Evolutionary conservation across 2,113 vertebrate species (phyloP), one percentile per base, ranked within the genome.

Genomic region (Anhinga anhinga): DNA sequence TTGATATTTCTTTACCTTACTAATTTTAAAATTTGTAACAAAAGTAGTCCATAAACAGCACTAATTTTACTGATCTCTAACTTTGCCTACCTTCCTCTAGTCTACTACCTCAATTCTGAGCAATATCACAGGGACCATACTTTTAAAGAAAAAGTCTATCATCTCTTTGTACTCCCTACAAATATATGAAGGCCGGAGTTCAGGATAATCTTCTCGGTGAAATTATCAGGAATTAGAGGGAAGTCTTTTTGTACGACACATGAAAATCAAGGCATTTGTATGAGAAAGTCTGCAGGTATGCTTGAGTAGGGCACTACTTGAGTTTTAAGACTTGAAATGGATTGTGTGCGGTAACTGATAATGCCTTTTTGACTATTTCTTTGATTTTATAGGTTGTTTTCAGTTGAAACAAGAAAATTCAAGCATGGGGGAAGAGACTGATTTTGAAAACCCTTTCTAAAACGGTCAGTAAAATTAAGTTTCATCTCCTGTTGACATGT

Each of bases 381-480:
- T 87, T 36, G 5, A 13, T 80, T 76, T 81, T 56, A 7, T n/a
- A 70, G 42, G 25, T 50, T 65, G 12, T 10, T 88, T 82, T 34
- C 4, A 6, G 38, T 26, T 2, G 12, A 74, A 90, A 71, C 38
- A 72, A 72, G 10, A 78, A 74, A 73, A 62, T 44, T 67, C 44
- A 79, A 61, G n/a, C 9, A 18, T 9, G 3, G 2, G 69, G 45
- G 18, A 81, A 73, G 18, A 78, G 34, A 44, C 1, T 0, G 1
- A 13, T 77, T 88, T 52, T 34, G 30, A 85, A 94, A 82, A 65
- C 14, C 6, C 10, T 56, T 72, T 69, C 25, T 69, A 38, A 94
- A 92, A 58, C 1, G 2, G 7, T 27, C 26, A 73, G 13, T 32
- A 74, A 86, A 44, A 58, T 50, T 2, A 73, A n/a, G 70, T 85